Conservation (phyloP, 2,888 invertebrate species). For the Lamproptera curius region DNA sequence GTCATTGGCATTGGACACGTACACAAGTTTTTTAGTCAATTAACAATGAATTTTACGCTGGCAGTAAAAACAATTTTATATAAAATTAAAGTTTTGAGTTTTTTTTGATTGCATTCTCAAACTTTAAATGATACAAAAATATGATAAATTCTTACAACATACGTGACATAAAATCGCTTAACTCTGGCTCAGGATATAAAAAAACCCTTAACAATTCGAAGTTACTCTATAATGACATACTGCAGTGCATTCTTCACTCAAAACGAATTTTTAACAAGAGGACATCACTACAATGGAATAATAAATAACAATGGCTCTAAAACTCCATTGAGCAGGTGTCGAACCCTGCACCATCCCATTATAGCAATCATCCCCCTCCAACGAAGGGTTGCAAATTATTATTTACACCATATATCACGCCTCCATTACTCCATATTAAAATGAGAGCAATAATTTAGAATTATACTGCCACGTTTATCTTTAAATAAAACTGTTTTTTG, state of each 20-base stretch:
- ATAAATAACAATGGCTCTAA: slow-evolving; percentile 29
- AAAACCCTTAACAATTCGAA: no score
- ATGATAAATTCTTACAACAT: background rate
- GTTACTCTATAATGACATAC: slow-evolving; percentile 3
- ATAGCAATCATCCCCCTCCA: slow-evolving; percentile 50
- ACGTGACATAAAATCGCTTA: no score
- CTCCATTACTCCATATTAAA: slow-evolving; percentile 60
- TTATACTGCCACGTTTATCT: slow-evolving; percentile 50
- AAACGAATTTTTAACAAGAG: background rate
- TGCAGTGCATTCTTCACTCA: background rate
- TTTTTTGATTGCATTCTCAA: no score
- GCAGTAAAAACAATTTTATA: background rate
- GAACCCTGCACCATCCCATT: slow-evolving; percentile 40
- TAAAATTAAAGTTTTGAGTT: background rate
- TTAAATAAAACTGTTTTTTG: background rate
- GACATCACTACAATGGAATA: slow-evolving; percentile 6
- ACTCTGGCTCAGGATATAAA: no score
- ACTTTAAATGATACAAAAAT: no score
- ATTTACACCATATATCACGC: slow-evolving; percentile 71
- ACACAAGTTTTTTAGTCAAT: background rate
- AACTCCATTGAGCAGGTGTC: slow-evolving; percentile 62
- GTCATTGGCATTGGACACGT: no score
- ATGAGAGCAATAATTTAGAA: slow-evolving; percentile 68
- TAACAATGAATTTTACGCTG: background rate
- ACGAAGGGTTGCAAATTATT: slow-evolving; percentile 75